Conservation (phyloP, 2,113 vertebrate genomes). For the Entomyzon cyanotis region DNA sequence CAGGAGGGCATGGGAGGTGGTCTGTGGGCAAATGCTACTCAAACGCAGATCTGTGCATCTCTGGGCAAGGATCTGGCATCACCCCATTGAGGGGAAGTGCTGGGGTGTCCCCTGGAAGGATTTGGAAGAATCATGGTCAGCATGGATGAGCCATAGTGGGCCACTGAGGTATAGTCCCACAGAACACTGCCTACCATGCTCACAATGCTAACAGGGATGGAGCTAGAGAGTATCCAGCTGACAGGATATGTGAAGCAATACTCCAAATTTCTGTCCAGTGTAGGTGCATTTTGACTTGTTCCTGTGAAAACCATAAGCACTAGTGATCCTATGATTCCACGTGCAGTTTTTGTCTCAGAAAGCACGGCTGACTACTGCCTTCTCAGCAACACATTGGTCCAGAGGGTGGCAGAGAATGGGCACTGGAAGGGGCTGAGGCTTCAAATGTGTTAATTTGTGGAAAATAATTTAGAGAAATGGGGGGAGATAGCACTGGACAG, state of each 20-base stretch:
- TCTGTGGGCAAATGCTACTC: not conserved
- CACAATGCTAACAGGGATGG: not conserved
- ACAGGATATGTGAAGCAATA: not conserved
- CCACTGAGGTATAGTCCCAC: not conserved
- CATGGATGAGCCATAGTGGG: not conserved
- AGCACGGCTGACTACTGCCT: not conserved
- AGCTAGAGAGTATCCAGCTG: not conserved
- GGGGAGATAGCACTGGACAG: not conserved
- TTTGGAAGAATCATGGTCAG: not conserved
- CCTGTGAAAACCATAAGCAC: not conserved
- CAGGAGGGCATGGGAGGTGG: not conserved
- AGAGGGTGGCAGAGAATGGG: not conserved
- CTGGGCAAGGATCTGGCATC: not conserved
- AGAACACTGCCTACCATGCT: not conserved
- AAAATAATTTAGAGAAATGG: not conserved
- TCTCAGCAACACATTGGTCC: not conserved
- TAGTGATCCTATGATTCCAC: not conserved
- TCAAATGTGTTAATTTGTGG: not conserved
- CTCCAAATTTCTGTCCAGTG: not conserved
- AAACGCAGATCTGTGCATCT: not conserved
- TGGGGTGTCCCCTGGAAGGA: rapidly evolving
- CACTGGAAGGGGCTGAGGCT: not conserved
- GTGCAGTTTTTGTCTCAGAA: not conserved
- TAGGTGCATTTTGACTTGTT: not conserved
- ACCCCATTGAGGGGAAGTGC: rapidly evolving